Base-by-base conservation (phyloP, 2,888 invertebrate species). In the Acleris sparsana region DNA sequence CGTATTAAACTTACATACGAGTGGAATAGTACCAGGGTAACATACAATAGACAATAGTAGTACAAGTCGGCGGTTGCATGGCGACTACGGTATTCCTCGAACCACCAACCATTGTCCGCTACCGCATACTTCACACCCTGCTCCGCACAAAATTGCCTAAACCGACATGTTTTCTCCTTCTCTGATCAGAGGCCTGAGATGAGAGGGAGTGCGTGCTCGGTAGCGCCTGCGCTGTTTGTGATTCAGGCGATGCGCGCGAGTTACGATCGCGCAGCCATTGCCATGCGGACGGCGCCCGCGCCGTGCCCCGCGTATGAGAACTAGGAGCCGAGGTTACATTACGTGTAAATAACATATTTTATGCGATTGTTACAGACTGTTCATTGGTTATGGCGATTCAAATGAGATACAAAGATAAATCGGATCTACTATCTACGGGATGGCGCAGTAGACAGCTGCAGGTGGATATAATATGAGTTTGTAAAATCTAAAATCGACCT, bases 251-350 rank as follows among this genome's bases (percentile, higher is more conserved):
- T 56, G 65, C 55, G 55, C 62, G 57, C 58, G 53, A 61, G 71
- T 77, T 79, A 77, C 78, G 76, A 76, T 70, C 62, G 69, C 53
- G 70, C 70, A 63, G 75, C 72, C 73, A 75, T 74, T 77, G 77
- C 74, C 76, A 76, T 75, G 62, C 62, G 44, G 11, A 44, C 22
- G 51, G 62, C 61, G 65, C 65, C 53, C 43, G 65, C 48, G 62
- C 49, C 53, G 48, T 33, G 53, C 61, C 16, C 53, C 58, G 22
- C 11, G 59, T 55, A 64, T 64, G 64, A 59, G 64, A 64, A 64
- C 64, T 20, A 49, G 29, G 48, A 33, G 52, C 48, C 43, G 48
- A 48, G 53, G 53, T 39, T 48, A 55, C 58, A 49, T 53, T 53
- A 60, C 43, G 49, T 64, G 53, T 60, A 46, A 62, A 22, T 25